Percentiles rank a stretch among this genome's conserved stretches.
These are phyloP conservation scores for Hiodon alosoides DNA, from an alignment of 2,113 vertebrate genomes.

Conservation along the genomic window DNA sequence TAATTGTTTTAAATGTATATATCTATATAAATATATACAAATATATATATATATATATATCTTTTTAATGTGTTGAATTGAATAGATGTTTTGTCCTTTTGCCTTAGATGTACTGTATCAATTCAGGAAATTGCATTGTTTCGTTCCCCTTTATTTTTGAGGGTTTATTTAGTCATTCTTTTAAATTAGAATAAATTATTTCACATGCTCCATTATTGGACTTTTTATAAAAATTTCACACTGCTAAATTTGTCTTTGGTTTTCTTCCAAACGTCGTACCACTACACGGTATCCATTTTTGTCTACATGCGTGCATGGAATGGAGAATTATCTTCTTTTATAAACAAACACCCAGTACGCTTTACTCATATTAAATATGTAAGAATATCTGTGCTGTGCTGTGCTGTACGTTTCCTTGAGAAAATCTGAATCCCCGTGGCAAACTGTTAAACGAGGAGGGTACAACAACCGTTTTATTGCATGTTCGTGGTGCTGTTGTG, in stretches of 20 bases:
- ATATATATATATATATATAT: neutral
- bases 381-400: too few relatives aligned
- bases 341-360: too few relatives aligned
- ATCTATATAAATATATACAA: neutral
- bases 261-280: neutral
- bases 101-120: neutral
- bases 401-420: too few relatives aligned
- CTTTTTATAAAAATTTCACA: neutral
- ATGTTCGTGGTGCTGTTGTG: too few relatives aligned
- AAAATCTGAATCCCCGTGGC: too few relatives aligned
- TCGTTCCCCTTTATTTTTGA: too few relatives aligned
- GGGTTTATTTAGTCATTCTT: neutral
- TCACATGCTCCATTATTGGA: neutral
- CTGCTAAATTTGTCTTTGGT: neutral
- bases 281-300: neutral
- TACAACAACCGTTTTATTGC: too few relatives aligned
- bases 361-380: too few relatives aligned
- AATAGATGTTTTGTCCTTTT: neutral
- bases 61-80: neutral
- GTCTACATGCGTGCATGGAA: too few relatives aligned
- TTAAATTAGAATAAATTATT: neutral
- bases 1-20: conserved; percentile 5
- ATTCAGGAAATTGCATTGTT: conserved; percentile 3
- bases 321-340: too few relatives aligned
- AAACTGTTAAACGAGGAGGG: too few relatives aligned